Percentiles rank a stretch among this genome's conserved stretches.
Evolutionary conservation across 2,113 vertebrate genomes (phyloP).

Genomic region (Craseonycteris thonglongyai): DNA sequence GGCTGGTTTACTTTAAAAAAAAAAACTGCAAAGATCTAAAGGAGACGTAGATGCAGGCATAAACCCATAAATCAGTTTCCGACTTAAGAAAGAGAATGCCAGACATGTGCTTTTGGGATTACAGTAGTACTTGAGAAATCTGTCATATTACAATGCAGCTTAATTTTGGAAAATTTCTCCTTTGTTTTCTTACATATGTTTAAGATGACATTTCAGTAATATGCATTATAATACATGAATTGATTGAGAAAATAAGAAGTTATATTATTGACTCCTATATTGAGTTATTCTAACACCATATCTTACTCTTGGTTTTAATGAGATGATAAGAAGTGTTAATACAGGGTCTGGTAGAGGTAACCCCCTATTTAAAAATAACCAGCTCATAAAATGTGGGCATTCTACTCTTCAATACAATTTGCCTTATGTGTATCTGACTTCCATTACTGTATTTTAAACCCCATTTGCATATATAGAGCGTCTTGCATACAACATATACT

Average conservation of each 20-base stretch:
- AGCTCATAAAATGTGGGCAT: too few species aligned
- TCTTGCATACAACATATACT: background rate
- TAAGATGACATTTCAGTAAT: background rate
- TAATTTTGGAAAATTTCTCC: background rate
- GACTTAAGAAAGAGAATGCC: background rate
- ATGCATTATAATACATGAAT: background rate
- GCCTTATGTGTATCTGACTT: background rate
- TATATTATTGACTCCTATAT: background rate
- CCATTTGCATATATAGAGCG: background rate
- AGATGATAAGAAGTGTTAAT: background rate
- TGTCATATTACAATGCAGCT: background rate
- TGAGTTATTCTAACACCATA: background rate
- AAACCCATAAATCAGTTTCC: conserved; percentile 15
- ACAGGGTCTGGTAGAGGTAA: too few species aligned
- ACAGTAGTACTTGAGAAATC: background rate
- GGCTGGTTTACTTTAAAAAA: background rate
- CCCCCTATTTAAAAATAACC: too few species aligned
- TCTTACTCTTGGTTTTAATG: background rate
- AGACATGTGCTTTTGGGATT: background rate
- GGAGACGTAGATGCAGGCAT: background rate
- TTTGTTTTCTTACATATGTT: background rate
- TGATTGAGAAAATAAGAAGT: background rate
- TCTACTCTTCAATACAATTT: background rate
- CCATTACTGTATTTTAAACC: background rate
- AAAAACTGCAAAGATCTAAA: background rate